These are phyloP conservation scores for Agrenia bidenticulata DNA, from an alignment of 2,888 invertebrate genomes.

Conservation along the genomic window DNA sequence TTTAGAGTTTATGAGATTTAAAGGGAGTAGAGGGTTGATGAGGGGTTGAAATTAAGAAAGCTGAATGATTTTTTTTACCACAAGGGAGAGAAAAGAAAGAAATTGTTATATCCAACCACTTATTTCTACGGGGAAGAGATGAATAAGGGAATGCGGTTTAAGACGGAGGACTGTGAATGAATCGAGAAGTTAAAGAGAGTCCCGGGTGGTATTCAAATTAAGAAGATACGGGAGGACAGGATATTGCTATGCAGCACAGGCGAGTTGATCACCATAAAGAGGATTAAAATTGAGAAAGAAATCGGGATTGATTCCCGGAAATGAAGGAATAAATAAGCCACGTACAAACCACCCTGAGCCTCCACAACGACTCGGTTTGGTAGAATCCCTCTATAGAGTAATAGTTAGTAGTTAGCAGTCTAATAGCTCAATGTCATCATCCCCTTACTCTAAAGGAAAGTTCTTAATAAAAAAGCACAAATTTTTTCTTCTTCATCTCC, in stretches of 20 bases:
- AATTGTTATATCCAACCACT: constrained; percentile 12
- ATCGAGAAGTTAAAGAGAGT: constrained; percentile 16
- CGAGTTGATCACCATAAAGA: constrained; percentile 19
- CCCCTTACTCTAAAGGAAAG: not conserved
- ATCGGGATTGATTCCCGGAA: constrained; percentile 13
- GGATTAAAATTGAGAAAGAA: constrained; percentile 21
- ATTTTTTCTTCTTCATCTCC: constrained; percentile 7
- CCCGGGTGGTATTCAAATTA: constrained; percentile 25
- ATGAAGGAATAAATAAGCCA: constrained; percentile 17
- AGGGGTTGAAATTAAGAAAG: constrained; percentile 22
- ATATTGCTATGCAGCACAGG: constrained; percentile 8
- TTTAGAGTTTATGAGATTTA: constrained; percentile 9
- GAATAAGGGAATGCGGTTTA: not conserved
- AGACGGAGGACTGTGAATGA: constrained; percentile 13
- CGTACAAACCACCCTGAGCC: not conserved
- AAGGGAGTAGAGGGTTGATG: constrained; percentile 14
- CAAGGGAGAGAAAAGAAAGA: constrained; percentile 11
- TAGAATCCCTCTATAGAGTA: too few relatives aligned
- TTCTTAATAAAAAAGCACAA: constrained; percentile 11
- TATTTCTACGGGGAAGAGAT: not conserved
- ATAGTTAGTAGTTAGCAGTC: not conserved
- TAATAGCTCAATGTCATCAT: not conserved
- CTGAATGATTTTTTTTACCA: not conserved
- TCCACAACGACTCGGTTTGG: too few relatives aligned
- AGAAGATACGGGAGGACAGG: constrained; percentile 9